A percentile compares a stretch with the other conserved stretches of the same genome.
These are phyloP conservation scores for Chondrosia reniformis DNA, from an alignment of 37 sponge, comb jelly and placozoan genomes.

Conservation along the genomic window DNA sequence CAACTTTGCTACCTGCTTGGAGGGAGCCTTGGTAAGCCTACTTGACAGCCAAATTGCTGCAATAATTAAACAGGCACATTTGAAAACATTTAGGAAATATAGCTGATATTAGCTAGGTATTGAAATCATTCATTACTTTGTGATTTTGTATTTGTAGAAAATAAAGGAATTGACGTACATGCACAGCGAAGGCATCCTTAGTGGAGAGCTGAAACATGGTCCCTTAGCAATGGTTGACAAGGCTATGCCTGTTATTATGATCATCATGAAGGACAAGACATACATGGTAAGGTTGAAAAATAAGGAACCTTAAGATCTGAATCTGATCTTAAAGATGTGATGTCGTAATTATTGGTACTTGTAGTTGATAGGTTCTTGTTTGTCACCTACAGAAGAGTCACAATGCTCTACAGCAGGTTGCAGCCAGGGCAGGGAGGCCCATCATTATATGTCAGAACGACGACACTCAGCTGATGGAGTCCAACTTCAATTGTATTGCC, in stretches of 20 bases:
- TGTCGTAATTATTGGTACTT: background rate
- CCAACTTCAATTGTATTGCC: slow-evolving; percentile 29
- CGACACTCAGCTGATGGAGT: slow-evolving; percentile 47
- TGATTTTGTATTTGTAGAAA: too few relatives aligned
- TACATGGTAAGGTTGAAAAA: slow-evolving; percentile 58
- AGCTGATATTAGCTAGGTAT: too few relatives aligned
- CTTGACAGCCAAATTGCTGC: too few relatives aligned
- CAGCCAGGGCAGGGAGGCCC: slow-evolving; percentile 75
- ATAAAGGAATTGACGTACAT: slow-evolving; percentile 92
- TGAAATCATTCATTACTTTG: too few relatives aligned
- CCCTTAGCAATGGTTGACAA: slow-evolving; percentile 97
- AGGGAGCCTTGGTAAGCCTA: slow-evolving; percentile 91
- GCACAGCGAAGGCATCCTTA: slow-evolving; percentile 95
- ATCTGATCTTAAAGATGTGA: background rate
- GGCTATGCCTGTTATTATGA: slow-evolving; percentile 96
- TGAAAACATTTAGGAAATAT: too few relatives aligned
- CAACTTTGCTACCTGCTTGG: slow-evolving; percentile 98
- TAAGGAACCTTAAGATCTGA: background rate
- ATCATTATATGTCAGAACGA: slow-evolving; percentile 79
- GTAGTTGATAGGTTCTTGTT: background rate
- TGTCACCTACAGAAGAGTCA: slow-evolving; percentile 71
- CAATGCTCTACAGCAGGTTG: slow-evolving; percentile 92
- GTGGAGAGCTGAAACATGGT: slow-evolving; percentile 99
- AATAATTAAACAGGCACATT: too few relatives aligned
- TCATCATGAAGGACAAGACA: slow-evolving; percentile 83